Conservation (phyloP, 2,888 invertebrate genomes). For the Cephonodes hylas region DNA sequence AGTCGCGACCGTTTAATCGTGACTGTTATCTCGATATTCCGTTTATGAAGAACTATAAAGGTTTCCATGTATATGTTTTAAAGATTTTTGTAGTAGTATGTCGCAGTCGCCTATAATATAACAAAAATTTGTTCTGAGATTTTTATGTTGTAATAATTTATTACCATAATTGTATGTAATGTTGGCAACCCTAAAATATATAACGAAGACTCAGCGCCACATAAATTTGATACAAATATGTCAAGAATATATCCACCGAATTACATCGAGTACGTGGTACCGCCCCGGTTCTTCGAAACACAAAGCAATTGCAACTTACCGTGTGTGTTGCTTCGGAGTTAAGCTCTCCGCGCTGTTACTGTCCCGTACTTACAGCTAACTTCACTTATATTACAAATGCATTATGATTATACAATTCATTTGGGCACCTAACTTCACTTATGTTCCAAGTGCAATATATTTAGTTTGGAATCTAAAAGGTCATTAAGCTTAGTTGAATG, state of each 20-base stretch:
- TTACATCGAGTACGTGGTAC: background rate
- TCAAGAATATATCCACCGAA: background rate
- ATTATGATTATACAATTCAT: no score
- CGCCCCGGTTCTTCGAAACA: background rate
- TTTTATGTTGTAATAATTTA: no score
- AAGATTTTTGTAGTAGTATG: background rate
- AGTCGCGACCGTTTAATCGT: background rate
- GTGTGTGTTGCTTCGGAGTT: background rate
- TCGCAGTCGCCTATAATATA: no score
- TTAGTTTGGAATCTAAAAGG: no score
- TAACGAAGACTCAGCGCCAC: no score
- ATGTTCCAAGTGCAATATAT: background rate
- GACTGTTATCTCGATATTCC: background rate
- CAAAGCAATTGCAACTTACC: background rate
- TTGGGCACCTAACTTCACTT: background rate
- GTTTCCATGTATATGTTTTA: background rate
- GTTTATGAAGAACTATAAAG: background rate
- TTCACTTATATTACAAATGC: no score
- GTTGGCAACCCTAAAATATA: no score
- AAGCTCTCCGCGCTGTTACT: background rate
- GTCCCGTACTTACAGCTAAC: background rate
- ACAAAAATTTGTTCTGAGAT: no score
- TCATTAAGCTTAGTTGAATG: background rate
- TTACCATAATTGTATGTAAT: no score
- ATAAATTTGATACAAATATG: background rate